A percentile compares a stretch with the other conserved stretches of the same genome.
phyloP scores from a whole-genome alignment of 1,140 invertebrate genomes.

The Cydia fagiglandana region DNA sequence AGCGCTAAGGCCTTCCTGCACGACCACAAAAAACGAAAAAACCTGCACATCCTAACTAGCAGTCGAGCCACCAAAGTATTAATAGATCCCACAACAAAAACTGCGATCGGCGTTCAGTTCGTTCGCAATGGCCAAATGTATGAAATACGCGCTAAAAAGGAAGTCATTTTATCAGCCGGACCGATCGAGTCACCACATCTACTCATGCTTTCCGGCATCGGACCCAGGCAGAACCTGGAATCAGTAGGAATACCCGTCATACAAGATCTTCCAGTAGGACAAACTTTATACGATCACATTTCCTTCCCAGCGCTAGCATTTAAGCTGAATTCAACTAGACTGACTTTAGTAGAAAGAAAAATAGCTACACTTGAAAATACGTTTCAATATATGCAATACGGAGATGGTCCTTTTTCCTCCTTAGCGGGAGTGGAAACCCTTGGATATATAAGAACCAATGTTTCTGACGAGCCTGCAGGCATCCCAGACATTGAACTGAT shows the following conservation, averaged over 20 bases:
- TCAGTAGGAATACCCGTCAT: constrained; percentile 84
- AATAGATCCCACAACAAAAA: constrained; percentile 80
- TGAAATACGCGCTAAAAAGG: constrained; percentile 81
- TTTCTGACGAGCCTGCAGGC: constrained; percentile 76
- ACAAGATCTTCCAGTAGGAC: constrained; percentile 84
- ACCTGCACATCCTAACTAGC: constrained; percentile 82
- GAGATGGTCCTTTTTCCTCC: constrained; percentile 78
- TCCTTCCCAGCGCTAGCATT: constrained; percentile 83
- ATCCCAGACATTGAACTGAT: constrained; percentile 83
- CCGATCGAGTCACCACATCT: constrained; percentile 89
- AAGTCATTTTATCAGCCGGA: constrained; percentile 86
- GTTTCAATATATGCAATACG: constrained; percentile 73
- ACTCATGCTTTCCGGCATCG: constrained; percentile 90
- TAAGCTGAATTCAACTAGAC: constrained; percentile 74
- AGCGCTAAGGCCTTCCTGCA: constrained; percentile 81
- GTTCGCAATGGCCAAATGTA: constrained; percentile 69
- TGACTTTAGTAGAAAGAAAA: constrained; percentile 70
- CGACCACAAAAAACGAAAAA: constrained; percentile 80
- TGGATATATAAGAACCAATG: constrained; percentile 82
- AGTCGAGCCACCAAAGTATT: constrained; percentile 83
- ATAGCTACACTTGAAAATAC: constrained; percentile 72
- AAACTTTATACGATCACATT: constrained; percentile 87
- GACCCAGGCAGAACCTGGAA: constrained; percentile 83
- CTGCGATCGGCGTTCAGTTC: constrained; percentile 83
- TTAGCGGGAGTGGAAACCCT: constrained; percentile 83